Conservation (phyloP, 2,888 invertebrate species). For the Desoria tigrina region DNA sequence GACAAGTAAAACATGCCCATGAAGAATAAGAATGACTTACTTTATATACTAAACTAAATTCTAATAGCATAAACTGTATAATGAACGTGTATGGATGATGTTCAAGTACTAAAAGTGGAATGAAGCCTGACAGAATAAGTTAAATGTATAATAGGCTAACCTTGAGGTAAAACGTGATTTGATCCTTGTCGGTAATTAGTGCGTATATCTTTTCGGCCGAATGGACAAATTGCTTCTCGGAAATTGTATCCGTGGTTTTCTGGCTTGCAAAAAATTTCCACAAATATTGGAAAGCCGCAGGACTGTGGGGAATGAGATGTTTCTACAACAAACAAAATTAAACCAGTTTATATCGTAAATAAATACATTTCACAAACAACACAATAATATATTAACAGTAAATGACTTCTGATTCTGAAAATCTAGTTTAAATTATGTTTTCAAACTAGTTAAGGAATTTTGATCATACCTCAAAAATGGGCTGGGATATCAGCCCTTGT, state of each 20-base stretch:
- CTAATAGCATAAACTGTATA: too few species aligned
- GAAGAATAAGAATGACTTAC: too few species aligned
- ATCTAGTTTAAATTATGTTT: background rate
- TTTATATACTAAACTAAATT: too few species aligned
- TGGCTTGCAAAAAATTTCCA: constrained; percentile 55
- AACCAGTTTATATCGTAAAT: constrained; percentile 7
- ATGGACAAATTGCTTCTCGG: constrained; percentile 66
- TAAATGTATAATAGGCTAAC: constrained; percentile 51
- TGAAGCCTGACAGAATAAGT: too few species aligned
- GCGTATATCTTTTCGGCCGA: constrained; percentile 70
- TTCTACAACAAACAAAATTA: constrained; percentile 60
- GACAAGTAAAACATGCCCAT: too few species aligned
- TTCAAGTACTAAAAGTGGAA: too few species aligned
- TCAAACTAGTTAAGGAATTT: background rate
- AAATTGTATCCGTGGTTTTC: constrained; percentile 59
- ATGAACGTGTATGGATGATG: too few species aligned
- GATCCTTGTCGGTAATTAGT: constrained; percentile 57
- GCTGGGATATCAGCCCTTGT: constrained; percentile 22
- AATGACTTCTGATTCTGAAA: too few species aligned
- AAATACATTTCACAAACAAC: constrained; percentile 11
- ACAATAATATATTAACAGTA: too few species aligned
- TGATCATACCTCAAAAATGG: constrained; percentile 29
- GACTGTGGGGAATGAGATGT: constrained; percentile 64
- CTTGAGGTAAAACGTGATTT: constrained; percentile 56
- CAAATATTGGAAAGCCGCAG: constrained; percentile 32